Conservation (phyloP, 2,113 vertebrate genomes). For the Mormoops blainvillei region DNA sequence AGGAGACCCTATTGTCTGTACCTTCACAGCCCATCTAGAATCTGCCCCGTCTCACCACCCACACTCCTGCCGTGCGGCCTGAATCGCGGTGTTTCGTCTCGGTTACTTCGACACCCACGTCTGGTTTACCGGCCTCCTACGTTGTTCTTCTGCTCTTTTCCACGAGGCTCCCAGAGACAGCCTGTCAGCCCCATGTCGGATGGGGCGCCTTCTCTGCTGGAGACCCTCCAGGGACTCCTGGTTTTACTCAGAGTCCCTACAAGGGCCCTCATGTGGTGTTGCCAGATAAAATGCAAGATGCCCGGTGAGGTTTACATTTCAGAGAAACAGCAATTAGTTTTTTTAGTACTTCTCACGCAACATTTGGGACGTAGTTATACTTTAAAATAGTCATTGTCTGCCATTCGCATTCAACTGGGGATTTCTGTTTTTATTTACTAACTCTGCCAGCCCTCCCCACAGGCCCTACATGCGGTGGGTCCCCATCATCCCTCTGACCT, state of each 20-base stretch:
- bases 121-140: neutral
- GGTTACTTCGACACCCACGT: neutral
- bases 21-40: neutral
- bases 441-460: neutral
- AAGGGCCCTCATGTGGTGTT: neutral
- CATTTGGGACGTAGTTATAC: neutral
- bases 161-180: neutral
- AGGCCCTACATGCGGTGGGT: neutral
- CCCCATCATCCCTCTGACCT: neutral
- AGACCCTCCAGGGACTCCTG: neutral
- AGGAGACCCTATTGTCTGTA: neutral
- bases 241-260: neutral
- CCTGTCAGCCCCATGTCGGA: neutral
- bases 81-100: neutral
- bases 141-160: neutral
- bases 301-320: neutral
- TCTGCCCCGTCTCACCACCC: neutral
- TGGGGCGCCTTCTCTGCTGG: neutral
- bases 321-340: neutral
- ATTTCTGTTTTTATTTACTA: neutral
- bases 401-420: neutral
- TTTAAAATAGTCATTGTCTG: neutral
- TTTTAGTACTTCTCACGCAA: neutral
- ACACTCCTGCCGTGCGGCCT: too few relatives aligned
- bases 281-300: neutral